Evolutionary conservation across 2,888 invertebrate genomes (phyloP).

Genomic region (Electrophaes corylata): DNA sequence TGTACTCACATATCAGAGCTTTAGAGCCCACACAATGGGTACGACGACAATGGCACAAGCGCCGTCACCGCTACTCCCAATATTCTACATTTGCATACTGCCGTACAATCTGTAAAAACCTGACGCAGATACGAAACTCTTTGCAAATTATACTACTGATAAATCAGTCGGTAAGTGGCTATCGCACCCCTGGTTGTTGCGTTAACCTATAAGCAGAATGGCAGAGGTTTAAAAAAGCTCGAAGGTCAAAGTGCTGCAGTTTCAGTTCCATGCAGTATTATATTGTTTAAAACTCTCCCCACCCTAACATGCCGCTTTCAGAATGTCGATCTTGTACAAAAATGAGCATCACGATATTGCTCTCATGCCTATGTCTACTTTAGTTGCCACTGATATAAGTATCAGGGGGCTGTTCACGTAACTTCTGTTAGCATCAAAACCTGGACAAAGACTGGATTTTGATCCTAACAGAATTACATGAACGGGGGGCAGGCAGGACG

Average conservation of each 20-base stretch:
- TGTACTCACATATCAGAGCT: conserved; percentile 40
- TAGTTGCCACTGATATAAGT: background rate
- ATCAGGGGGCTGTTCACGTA: too few species aligned
- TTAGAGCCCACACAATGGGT: conserved; percentile 50
- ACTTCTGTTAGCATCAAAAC: too few species aligned
- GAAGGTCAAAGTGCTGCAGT: background rate
- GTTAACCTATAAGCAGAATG: too few species aligned
- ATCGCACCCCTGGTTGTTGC: too few species aligned
- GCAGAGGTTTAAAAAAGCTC: background rate
- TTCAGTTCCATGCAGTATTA: conserved; percentile 6
- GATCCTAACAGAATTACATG: too few species aligned
- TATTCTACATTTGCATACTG: conserved; percentile 77
- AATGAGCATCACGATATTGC: conserved; percentile 37
- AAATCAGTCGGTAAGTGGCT: background rate
- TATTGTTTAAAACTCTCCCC: conserved; percentile 32
- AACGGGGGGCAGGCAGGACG: too few species aligned
- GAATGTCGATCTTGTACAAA: conserved; percentile 40
- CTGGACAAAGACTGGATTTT: too few species aligned
- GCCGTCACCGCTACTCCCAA: conserved; percentile 66
- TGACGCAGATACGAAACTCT: conserved; percentile 9
- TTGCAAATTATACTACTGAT: background rate
- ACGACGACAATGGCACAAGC: conserved; percentile 63
- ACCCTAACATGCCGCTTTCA: conserved; percentile 58
- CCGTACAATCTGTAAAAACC: conserved; percentile 37
- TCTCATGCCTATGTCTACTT: conserved; percentile 3